phyloP scores from a whole-genome alignment of 2,797 vertebrate species.

The Carduelis carduelis region DNA sequence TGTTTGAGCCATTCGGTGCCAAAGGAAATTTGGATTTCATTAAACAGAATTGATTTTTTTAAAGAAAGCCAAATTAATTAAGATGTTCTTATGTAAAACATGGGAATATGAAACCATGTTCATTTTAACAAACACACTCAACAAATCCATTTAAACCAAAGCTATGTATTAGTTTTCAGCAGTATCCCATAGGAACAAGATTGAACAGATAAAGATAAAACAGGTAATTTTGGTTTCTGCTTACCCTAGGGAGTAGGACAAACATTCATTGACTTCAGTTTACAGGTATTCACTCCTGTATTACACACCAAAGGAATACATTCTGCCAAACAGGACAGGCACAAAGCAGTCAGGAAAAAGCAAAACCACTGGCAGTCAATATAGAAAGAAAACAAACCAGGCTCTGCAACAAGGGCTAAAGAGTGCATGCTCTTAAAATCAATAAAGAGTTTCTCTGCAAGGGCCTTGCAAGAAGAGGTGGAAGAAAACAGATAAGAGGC shows the following conservation, averaged over 20 bases:
- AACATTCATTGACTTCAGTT: background rate
- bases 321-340: background rate
- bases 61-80: background rate
- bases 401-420: background rate
- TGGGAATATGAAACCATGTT: background rate
- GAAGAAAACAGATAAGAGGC: background rate
- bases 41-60: background rate
- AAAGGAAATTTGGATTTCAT: background rate
- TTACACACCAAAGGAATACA: background rate
- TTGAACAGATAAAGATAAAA: background rate
- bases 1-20: fast-evolving
- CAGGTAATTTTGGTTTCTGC: background rate
- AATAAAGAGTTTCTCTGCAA: background rate
- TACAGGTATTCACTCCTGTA: background rate
- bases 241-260: background rate
- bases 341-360: background rate
- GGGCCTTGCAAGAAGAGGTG: background rate
- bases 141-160: background rate
- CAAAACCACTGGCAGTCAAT: background rate
- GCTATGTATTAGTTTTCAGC: background rate
- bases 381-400: background rate
- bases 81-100: background rate
- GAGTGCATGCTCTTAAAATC: background rate
- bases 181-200: background rate
- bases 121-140: background rate